phyloP scores from a whole-genome alignment of 2,113 vertebrate species.

The Addax nasomaculatus region DNA sequence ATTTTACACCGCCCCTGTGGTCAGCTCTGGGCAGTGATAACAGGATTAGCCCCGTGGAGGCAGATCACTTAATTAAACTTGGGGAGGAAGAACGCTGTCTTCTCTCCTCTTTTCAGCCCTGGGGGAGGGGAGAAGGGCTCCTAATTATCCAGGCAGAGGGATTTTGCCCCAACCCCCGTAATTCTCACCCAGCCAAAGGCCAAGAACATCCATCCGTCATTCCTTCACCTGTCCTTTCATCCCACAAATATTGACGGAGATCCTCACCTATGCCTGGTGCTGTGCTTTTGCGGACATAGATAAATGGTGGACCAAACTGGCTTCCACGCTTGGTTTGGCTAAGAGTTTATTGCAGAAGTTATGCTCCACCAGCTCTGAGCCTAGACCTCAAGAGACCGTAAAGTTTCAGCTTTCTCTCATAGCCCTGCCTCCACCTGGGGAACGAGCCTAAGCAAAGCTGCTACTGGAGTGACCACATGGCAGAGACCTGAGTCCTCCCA shows the following conservation, averaged over 20 bases:
- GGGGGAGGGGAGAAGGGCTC: background rate
- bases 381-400: background rate
- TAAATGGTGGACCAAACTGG: background rate
- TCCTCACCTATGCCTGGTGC: background rate
- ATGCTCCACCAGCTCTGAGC: rapidly evolving
- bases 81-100: background rate
- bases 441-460: background rate
- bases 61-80: slow-evolving; percentile 67
- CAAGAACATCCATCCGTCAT: rapidly evolving
- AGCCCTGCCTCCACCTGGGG: background rate
- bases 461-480: background rate
- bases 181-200: background rate
- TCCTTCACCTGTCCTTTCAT: no score
- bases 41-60: slow-evolving; percentile 51
- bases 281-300: rapidly evolving
- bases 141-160: background rate
- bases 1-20: background rate
- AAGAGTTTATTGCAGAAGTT: background rate
- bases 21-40: slow-evolving; percentile 30
- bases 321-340: background rate
- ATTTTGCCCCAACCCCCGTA: background rate
- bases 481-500: background rate
- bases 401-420: rapidly evolving
- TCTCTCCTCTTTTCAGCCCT: background rate
- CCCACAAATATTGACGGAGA: background rate